phyloP scores from a whole-genome alignment of 2,888 invertebrate genomes.

The Lapara coniferarum region DNA sequence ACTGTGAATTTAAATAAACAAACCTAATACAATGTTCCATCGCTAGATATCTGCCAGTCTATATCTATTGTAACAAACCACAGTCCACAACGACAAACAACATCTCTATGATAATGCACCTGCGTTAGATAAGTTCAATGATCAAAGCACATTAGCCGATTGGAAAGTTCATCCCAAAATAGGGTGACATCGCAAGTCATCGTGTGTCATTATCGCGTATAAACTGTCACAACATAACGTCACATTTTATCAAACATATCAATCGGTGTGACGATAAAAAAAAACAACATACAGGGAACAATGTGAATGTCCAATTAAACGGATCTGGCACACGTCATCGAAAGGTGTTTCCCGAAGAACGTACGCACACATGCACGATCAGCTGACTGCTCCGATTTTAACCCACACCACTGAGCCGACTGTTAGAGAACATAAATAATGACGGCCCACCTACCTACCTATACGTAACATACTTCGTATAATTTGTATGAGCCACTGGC shows the following conservation, averaged over 20 bases:
- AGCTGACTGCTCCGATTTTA: slow-evolving; percentile 84
- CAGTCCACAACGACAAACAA: neutral
- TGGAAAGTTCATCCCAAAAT: slow-evolving; percentile 9
- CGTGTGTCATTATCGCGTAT: slow-evolving; percentile 8
- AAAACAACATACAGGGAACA: slow-evolving; percentile 74
- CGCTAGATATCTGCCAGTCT: neutral
- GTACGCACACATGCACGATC: slow-evolving; percentile 73
- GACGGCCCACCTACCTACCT: slow-evolving; percentile 82
- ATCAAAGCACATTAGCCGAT: slow-evolving; percentile 1
- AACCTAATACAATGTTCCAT: neutral
- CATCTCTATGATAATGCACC: neutral
- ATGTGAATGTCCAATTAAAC: slow-evolving; percentile 83
- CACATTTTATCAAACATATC: slow-evolving; percentile 50
- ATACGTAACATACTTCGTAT: slow-evolving; percentile 80
- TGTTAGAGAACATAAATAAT: slow-evolving; percentile 84
- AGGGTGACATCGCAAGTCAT: neutral
- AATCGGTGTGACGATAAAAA: slow-evolving; percentile 55
- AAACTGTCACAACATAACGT: slow-evolving; percentile 43
- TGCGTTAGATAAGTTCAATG: neutral
- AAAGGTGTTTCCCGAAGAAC: slow-evolving; percentile 84
- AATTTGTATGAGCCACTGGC: slow-evolving; percentile 79
- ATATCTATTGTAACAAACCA: neutral
- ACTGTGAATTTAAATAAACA: no score
- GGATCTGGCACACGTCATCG: slow-evolving; percentile 81
- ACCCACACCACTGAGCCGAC: slow-evolving; percentile 78